These are phyloP conservation scores for Argentina silus DNA, from an alignment of 2,797 vertebrate species.

Conservation along the genomic window DNA sequence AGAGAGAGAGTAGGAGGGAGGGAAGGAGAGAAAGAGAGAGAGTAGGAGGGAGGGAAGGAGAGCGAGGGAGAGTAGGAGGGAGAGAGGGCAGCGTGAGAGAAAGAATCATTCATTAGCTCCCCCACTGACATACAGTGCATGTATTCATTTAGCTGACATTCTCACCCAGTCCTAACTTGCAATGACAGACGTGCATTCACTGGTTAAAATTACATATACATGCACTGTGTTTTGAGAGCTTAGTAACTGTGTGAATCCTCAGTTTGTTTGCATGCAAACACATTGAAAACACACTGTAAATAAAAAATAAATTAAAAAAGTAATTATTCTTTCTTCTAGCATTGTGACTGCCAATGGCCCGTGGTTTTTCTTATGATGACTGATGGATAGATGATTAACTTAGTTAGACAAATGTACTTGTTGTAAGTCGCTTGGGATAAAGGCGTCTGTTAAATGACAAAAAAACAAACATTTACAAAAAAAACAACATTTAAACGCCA, in stretches of 20 bases:
- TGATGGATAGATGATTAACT: no score
- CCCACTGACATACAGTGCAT: slow-evolving; percentile 13
- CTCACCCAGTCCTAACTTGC: not conserved
- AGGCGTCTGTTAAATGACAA: no score
- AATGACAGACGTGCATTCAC: not conserved
- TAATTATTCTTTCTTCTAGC: no score
- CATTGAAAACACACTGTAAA: not conserved
- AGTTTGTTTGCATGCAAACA: not conserved
- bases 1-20: not conserved
- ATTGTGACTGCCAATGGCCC: no score
- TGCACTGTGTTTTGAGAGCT: not conserved
- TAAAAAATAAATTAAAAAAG: no score
- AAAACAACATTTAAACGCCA: not conserved
- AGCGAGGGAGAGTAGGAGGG: not conserved
- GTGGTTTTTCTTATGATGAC: no score
- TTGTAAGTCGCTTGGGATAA: no score
- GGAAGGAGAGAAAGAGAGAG: no score
- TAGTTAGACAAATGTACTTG: no score
- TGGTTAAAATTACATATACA: not conserved
- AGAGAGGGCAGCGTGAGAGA: no score
- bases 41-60: not conserved
- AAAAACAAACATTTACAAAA: no score
- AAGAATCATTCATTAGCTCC: slow-evolving; percentile 18
- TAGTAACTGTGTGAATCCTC: not conserved
- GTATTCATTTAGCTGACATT: not conserved